Evolutionary conservation across 2,888 invertebrate species (phyloP), one percentile per base, ranked within the genome.

Genomic region (Pasiphila rectangulata): DNA sequence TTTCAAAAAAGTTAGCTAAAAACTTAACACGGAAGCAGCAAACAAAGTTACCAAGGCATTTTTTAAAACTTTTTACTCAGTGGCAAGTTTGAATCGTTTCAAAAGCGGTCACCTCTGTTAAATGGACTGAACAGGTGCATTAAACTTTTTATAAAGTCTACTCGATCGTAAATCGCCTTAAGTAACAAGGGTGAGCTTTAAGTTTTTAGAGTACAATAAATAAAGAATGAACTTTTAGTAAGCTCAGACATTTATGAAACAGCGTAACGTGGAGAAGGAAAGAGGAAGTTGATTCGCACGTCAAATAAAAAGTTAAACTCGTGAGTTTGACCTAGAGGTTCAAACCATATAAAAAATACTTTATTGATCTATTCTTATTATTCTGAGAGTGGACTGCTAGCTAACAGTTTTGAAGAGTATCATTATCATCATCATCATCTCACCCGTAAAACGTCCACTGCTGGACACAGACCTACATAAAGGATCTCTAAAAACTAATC

Each of bases 41-140:
- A 16, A 16, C 30, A 17, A 10, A 16, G 10, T 17, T 21, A 13
- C 32, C 23, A 38, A 36, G 38, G 27, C 45, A 54, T 46, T 50
- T 42, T 59, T 53, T 55, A 24, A 54, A 61, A 57, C 57, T 59
- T 52, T 39, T 41, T 39, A 47, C 44, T 59, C 51, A 56, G 53
- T 55, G 56, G 48, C 56, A 59, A 59, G 51, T 56, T 61, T 59
- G 56, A 55, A 51, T 51, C 54, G 59, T 51, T 63, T 62, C 19
- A 16, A 17, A 32, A n/a, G 32, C 66, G 69, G 76, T 73, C 74
- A 75, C 74, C 69, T 64, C 69, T 59, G 76, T 75, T 75, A 79
- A 83, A 79, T 79, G 75, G 77, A 71, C 75, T 56, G 69, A 75
- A 78, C 83, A 83, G 83, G 83, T 83, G 83, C 76, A 78, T 79